phyloP scores from a whole-genome alignment of 53 echinoderm and acorn worm genomes.

The Patiria pectinifera region DNA sequence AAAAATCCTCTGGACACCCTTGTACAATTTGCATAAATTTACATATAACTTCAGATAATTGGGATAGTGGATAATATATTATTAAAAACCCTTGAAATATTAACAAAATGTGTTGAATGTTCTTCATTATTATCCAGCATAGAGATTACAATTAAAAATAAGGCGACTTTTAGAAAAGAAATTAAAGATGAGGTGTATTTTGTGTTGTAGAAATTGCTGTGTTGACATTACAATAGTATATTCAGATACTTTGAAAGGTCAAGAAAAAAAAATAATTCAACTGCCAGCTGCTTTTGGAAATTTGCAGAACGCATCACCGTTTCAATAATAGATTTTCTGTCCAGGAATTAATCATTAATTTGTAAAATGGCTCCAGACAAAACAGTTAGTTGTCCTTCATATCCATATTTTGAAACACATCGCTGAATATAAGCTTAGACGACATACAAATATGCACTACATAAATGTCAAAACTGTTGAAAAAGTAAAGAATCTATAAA shows the following conservation, averaged over 20 bases:
- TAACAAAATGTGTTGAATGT: not conserved
- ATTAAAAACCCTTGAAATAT: not conserved
- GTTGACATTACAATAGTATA: too few relatives aligned
- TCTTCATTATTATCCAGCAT: not conserved
- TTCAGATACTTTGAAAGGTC: too few relatives aligned
- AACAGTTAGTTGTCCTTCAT: not conserved
- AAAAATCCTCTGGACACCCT: not conserved
- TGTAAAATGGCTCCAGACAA: not conserved
- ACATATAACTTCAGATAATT: not conserved
- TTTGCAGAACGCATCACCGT: not conserved
- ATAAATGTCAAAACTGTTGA: not conserved
- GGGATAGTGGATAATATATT: not conserved
- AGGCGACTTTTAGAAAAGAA: too few relatives aligned
- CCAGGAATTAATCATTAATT: not conserved
- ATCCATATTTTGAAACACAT: not conserved
- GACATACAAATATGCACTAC: not conserved
- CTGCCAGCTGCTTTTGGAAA: not conserved
- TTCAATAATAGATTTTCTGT: not conserved
- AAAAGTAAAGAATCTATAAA: too few relatives aligned
- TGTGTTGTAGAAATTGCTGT: not conserved
- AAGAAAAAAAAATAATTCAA: not conserved
- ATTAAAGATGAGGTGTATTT: not conserved
- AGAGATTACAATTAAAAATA: not conserved
- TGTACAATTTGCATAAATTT: not conserved
- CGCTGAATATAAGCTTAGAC: not conserved